Evolutionary conservation across 2,888 invertebrate species (phyloP), one percentile per base, ranked within the genome.

Genomic region (Dryocosmus kuriphilus): DNA sequence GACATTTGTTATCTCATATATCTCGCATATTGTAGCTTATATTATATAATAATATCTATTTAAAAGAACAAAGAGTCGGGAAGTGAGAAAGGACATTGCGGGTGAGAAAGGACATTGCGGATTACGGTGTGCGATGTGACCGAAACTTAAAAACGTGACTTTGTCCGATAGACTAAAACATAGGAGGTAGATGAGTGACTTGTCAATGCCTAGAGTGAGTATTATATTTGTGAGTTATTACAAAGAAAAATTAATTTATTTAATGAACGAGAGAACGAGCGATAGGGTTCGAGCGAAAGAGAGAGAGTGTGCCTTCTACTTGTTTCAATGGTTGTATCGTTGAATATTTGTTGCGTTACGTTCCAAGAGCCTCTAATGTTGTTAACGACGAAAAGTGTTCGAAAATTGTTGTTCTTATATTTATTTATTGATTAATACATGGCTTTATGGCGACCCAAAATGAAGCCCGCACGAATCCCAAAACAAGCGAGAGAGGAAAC

Each of bases 241-340:
- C 80, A 82, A 81, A 83, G 82, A 83, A 82, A 86, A 85, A 87
- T 87, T 89, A 88, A 89, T 89, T 90, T 89, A 88, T 89, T 88
- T 83, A 86, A 82, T 80, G 82, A 81, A 84, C 80, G 77, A 74
- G 79, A 79, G 78, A 83, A 51, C 27, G 71, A 71, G 30, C 46
- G 71, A 55, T 71, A 41, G 71, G 27, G 71, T 55, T 46, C 27
- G 51, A 51, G 71, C 30, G 41, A 57, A 83, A 85, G 87, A 86
- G 89, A 89, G 91, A 86, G 89, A 88, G 91, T 90, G 91, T 91
- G 91, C 91, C 91, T 91, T 91, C 91, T 90, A 90, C 90, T 91
- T 90, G 89, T 90, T 90, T 90, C 88, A 85, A 89, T 91, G 86
- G 87, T 90, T 90, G 88, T 89, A 90, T 90, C 88, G 89, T 90